phyloP scores from a whole-genome alignment of 2,888 invertebrate genomes.

The Sinopyrophorus schimmeli region DNA sequence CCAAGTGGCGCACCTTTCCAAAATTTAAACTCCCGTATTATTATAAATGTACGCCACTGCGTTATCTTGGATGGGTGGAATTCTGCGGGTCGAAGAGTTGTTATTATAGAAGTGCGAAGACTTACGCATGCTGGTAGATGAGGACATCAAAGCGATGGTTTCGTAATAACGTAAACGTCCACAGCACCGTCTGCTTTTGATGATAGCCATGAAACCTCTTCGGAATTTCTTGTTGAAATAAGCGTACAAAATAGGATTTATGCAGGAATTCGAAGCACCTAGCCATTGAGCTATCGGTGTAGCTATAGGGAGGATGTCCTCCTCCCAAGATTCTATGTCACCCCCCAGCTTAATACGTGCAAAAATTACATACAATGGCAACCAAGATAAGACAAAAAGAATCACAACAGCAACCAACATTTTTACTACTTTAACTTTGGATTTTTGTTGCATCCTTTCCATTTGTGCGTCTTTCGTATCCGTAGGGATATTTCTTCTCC shows the following conservation, averaged over 20 bases:
- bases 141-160: constrained; percentile 82
- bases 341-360: constrained; percentile 84
- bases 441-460: constrained; percentile 91
- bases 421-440: constrained; percentile 92
- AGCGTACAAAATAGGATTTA: constrained; percentile 92
- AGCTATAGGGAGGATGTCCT: constrained; percentile 76
- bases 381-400: constrained; percentile 91
- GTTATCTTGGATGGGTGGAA: constrained; percentile 51
- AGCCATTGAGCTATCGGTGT: constrained; percentile 92
- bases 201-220: constrained; percentile 84
- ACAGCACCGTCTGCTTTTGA: constrained; percentile 84
- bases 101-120: constrained; percentile 82
- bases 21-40: constrained; percentile 71
- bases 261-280: constrained; percentile 92
- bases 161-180: constrained; percentile 84
- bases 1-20: constrained; percentile 41
- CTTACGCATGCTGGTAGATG: constrained; percentile 82
- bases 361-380: constrained; percentile 88
- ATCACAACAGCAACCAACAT: constrained; percentile 93
- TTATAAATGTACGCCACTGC: constrained; percentile 64
- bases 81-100: constrained; percentile 57
- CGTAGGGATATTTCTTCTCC: constrained; percentile 84
- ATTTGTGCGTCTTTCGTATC: constrained; percentile 90
- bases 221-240: constrained; percentile 95
- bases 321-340: constrained; percentile 74